Evolutionary conservation across 2,888 invertebrate species (phyloP), one percentile per base, ranked within the genome.

Genomic region (Eristalis tenax): DNA sequence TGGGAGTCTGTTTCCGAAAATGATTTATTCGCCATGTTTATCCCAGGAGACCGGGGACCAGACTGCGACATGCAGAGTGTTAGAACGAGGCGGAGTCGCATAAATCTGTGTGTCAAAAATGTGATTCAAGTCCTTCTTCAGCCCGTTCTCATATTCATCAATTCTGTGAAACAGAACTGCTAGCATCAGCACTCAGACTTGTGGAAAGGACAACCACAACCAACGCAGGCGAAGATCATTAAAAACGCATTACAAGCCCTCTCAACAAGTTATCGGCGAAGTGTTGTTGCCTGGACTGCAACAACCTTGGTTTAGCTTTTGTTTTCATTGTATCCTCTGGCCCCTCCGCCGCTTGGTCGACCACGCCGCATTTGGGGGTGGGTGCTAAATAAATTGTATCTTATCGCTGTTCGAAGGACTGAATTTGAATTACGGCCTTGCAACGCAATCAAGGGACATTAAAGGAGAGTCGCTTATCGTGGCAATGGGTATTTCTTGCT

Each of bases 21-120:
- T 87, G 87, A 87, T 87, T 87, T 87, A 87, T 87, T 80, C 73
- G 63, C 76, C 68, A 76, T 79, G 83, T 87, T 87, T 83, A 83
- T 87, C 80, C 83, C 56, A 59, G 43, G 65, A 66, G 78, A 71
- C 38, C 4, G 32, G 10, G 32, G 0, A n/a, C 40, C 13, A 75
- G 50, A 32, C 56, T 38, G 22, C 65, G 11, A 26, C 40, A 4
- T 5, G 4, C 18, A 26, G 15, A 15, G 65, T 38, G 22, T 1
- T 1, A 8, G 70, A 65, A 18, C 15, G 23, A 13, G 43, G 50
- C n/a, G 38, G 38, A 77, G 38, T 22, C 69, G 50, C 83, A 83
- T 87, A 87, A 87, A 83, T 87, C 83, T 83, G 73, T 40, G 71
- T 64, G 63, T 35, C 75, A 80, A 76, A 83, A 87, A 50, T 78